phyloP scores from a whole-genome alignment of 2,797 vertebrate genomes.

The Notoglanidium macrostoma region DNA sequence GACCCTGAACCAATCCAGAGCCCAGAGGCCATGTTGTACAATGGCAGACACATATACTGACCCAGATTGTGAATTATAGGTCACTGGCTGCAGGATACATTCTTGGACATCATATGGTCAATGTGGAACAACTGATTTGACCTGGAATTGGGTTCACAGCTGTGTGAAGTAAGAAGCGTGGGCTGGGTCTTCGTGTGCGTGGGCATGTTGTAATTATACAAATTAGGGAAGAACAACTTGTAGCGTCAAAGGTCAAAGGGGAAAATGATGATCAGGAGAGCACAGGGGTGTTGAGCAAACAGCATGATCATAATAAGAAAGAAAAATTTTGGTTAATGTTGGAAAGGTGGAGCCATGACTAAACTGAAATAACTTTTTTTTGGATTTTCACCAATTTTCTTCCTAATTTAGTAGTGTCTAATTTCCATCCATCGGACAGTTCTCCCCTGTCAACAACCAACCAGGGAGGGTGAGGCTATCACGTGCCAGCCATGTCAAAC shows the following conservation, averaged over 20 bases:
- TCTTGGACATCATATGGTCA: slow-evolving; percentile 41
- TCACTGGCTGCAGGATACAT: slow-evolving; percentile 41
- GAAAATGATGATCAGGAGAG: slow-evolving; percentile 59
- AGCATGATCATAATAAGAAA: slow-evolving; percentile 51
- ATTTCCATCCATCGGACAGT: too few species aligned
- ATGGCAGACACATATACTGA: slow-evolving; percentile 39
- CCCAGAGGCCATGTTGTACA: slow-evolving; percentile 34
- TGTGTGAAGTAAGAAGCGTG: slow-evolving; percentile 53
- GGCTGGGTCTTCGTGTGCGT: slow-evolving; percentile 26
- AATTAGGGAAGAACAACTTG: slow-evolving; percentile 67
- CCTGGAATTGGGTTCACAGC: slow-evolving; percentile 59
- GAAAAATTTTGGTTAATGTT: slow-evolving; percentile 46
- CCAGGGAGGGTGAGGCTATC: too few species aligned
- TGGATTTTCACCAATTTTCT: too few species aligned
- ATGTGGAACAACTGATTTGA: slow-evolving; percentile 62
- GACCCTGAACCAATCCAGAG: slow-evolving; percentile 15
- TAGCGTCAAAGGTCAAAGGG: slow-evolving; percentile 63
- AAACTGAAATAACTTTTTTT: not conserved
- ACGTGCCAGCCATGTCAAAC: too few species aligned
- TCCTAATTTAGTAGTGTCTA: too few species aligned
- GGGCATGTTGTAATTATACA: slow-evolving; percentile 66
- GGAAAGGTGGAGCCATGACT: slow-evolving; percentile 46
- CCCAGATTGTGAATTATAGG: slow-evolving; percentile 38
- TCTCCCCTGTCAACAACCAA: too few species aligned
- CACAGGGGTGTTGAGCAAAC: slow-evolving; percentile 62